These are phyloP conservation scores for Bilobella aurantiaca DNA, from an alignment of 1,140 invertebrate genomes.

Conservation along the genomic window DNA sequence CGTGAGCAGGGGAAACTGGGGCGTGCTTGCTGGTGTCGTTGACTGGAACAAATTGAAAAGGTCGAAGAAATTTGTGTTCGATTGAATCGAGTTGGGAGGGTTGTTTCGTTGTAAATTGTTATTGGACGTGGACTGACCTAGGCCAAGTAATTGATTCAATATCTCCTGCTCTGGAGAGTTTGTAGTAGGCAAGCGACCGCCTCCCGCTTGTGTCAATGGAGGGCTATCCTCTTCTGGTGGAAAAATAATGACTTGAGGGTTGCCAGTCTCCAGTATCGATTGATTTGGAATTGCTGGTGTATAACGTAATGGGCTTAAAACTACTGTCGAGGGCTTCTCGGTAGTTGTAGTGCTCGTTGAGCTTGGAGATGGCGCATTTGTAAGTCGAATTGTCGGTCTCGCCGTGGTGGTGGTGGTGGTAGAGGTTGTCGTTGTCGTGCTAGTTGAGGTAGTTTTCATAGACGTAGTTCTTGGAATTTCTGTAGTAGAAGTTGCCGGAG, in stretches of 20 bases:
- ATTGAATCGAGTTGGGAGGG: not conserved
- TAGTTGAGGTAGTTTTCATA: constrained; percentile 8
- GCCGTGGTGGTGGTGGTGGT: not conserved
- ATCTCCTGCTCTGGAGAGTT: not conserved
- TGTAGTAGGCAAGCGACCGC: not conserved
- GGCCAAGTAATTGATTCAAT: not conserved
- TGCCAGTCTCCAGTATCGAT: not conserved
- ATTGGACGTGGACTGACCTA: not conserved
- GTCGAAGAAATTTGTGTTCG: constrained; percentile 6
- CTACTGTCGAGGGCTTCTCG: no score
- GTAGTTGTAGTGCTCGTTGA: no score
- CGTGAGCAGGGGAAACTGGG: no score
- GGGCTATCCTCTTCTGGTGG: not conserved
- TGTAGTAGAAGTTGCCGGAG: not conserved
- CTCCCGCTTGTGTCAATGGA: not conserved
- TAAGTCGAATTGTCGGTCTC: not conserved
- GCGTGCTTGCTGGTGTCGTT: not conserved
- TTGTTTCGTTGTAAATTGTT: not conserved
- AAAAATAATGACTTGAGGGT: not conserved
- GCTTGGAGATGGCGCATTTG: not conserved
- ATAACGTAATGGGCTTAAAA: no score
- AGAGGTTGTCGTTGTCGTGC: constrained; percentile 7
- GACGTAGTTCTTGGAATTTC: constrained; percentile 12
- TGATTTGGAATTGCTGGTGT: no score
- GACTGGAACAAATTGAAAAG: constrained; percentile 18